Conservation (phyloP, 1,140 invertebrate genomes). For the Leptonema lineaticorne region DNA sequence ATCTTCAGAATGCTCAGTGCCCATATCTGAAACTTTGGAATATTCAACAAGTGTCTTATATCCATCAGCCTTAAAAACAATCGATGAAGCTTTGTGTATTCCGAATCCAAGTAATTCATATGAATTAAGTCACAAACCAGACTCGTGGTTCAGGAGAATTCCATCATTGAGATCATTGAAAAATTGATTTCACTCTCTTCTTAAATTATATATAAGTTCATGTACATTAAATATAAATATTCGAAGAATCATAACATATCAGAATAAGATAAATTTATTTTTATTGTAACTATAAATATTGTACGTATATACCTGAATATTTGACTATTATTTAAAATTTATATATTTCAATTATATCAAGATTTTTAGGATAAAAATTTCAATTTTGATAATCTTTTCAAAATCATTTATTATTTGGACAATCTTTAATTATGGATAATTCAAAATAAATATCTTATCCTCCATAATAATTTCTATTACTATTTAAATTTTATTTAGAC, state of each 20-base stretch:
- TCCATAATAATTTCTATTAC: too few relatives aligned
- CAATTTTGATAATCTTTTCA: too few relatives aligned
- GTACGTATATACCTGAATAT: background rate
- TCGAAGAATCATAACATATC: too few relatives aligned
- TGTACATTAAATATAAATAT: background rate
- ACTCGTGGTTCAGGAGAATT: conserved; percentile 57
- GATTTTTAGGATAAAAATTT: too few relatives aligned
- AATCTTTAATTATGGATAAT: too few relatives aligned
- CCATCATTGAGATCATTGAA: conserved; percentile 51
- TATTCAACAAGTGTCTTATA: conserved; percentile 45
- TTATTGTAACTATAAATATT: too few relatives aligned
- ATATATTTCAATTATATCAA: too few relatives aligned
- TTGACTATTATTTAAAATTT: too few relatives aligned
- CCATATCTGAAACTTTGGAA: conserved; percentile 50
- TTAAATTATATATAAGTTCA: background rate
- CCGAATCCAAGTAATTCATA: conserved; percentile 52
- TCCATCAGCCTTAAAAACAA: conserved; percentile 49
- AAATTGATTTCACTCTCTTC: conserved; percentile 25
- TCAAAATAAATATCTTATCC: too few relatives aligned
- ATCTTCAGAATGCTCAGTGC: conserved; percentile 49
- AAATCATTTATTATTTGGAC: too few relatives aligned
- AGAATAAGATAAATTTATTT: too few relatives aligned
- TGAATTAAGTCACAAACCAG: conserved; percentile 54
- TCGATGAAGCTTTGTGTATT: conserved; percentile 52
- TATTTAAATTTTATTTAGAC: too few relatives aligned